Evolutionary conservation across 35 echinoderm and acorn worm genomes (phyloP).

Genomic region (Lytechinus variegatus): DNA sequence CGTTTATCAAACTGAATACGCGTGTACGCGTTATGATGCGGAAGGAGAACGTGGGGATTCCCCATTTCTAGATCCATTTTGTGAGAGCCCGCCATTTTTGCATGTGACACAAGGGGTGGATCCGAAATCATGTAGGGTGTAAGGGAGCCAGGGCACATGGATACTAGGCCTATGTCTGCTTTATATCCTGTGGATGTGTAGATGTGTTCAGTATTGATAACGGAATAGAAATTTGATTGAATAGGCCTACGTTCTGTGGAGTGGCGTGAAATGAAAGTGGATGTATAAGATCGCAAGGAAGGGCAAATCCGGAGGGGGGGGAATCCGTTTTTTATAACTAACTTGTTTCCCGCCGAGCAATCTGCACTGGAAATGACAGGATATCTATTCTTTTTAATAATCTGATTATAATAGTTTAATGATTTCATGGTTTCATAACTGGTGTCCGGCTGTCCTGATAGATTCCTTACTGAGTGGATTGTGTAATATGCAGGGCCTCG

Average conservation of each 20-base stretch:
- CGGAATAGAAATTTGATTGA: background rate
- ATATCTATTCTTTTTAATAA: too few species aligned
- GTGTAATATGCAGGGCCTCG: too few species aligned
- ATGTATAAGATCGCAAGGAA: too few species aligned
- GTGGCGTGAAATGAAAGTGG: background rate
- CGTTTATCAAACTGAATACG: background rate
- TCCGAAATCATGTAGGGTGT: background rate
- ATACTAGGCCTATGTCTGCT: background rate
- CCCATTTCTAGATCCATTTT: background rate
- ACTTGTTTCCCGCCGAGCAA: background rate
- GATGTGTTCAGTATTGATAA: background rate
- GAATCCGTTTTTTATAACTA: background rate
- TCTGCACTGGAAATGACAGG: too few species aligned
- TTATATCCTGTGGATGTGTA: background rate
- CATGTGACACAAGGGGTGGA: too few species aligned
- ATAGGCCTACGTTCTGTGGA: background rate
- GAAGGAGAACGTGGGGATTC: background rate
- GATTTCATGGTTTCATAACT: too few species aligned
- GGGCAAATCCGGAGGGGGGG: too few species aligned
- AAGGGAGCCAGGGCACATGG: background rate
- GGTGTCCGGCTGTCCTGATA: too few species aligned
- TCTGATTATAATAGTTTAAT: too few species aligned
- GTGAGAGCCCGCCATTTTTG: background rate
- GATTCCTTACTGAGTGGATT: too few species aligned
- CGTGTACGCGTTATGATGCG: background rate